These are phyloP conservation scores for Phortica magna DNA, from an alignment of 2,888 invertebrate species.

Conservation along the genomic window DNA sequence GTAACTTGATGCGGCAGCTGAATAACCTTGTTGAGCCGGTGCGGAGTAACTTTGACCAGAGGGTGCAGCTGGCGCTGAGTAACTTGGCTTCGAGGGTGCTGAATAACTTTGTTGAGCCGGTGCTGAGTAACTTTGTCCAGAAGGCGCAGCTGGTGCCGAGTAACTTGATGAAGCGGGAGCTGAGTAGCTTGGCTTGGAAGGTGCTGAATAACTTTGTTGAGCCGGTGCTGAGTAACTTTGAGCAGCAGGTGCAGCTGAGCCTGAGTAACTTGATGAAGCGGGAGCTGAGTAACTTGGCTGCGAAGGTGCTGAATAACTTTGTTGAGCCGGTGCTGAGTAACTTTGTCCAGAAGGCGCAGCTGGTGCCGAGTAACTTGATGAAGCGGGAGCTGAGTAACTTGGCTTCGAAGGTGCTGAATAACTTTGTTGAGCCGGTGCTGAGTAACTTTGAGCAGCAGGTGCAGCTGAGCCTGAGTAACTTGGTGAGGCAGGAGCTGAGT, in stretches of 20 bases:
- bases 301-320: conserved; percentile 16
- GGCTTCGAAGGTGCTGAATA: not conserved
- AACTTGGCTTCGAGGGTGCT: conserved; percentile 36
- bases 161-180: conserved; percentile 12
- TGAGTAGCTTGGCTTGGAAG: conserved; percentile 15
- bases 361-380: conserved; percentile 15
- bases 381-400: conserved; percentile 20
- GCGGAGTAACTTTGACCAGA: conserved; percentile 10
- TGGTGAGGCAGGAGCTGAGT: conserved; percentile 37
- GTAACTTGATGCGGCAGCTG: conserved; percentile 31
- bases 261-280: not conserved
- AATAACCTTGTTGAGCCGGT: not conserved
- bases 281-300: not conserved
- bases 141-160: not conserved
- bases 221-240: conserved; percentile 21
- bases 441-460: not conserved
- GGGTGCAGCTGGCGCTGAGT: conserved; percentile 35
- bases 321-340: not conserved
- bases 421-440: not conserved
- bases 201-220: conserved; percentile 27
- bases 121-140: conserved; percentile 13
- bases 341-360: not conserved
- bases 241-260: conserved; percentile 14
- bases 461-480: conserved; percentile 7
- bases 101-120: conserved; percentile 36